Conservation (phyloP, 2,797 vertebrate genomes). For the Selene dorsalis region DNA sequence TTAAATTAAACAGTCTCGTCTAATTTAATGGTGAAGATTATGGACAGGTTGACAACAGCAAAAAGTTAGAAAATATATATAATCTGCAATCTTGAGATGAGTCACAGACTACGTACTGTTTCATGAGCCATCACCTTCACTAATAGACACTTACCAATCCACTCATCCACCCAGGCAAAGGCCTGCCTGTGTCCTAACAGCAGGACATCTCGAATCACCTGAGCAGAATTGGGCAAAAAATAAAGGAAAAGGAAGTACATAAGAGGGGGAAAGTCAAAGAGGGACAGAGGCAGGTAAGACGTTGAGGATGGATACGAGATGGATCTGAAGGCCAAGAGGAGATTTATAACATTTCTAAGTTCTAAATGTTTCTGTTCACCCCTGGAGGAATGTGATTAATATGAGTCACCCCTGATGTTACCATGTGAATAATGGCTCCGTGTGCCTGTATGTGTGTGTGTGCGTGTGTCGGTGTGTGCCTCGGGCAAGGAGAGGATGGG, state of each 20-base stretch:
- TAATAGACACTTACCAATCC: conserved; percentile 91
- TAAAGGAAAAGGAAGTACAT: not conserved
- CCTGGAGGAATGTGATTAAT: conserved; percentile 51
- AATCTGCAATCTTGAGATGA: not conserved
- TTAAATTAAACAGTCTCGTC: not conserved
- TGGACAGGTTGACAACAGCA: too few species aligned
- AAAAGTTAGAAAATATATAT: too few species aligned
- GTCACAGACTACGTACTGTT: not conserved
- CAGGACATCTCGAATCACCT: conserved; percentile 85
- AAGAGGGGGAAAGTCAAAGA: not conserved
- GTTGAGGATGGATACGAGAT: conserved; percentile 29
- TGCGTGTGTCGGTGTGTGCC: conserved; percentile 30
- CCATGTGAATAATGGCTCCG: conserved; percentile 59
- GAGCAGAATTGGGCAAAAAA: conserved; percentile 8
- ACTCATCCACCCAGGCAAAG: conserved; percentile 99
- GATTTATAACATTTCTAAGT: conserved; percentile 33
- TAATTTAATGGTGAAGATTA: not conserved
- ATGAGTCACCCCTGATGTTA: conserved; percentile 44
- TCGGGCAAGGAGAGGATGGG: conserved; percentile 56
- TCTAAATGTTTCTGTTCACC: conserved; percentile 31
- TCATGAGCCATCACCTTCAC: not conserved
- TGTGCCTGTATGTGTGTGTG: conserved; percentile 29
- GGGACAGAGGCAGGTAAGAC: conserved; percentile 22
- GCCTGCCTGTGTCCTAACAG: conserved; percentile 96
- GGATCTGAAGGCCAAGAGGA: conserved; percentile 7